These are phyloP conservation scores for Gerosis bhagava DNA, from an alignment of 2,888 invertebrate species.

Conservation along the genomic window DNA sequence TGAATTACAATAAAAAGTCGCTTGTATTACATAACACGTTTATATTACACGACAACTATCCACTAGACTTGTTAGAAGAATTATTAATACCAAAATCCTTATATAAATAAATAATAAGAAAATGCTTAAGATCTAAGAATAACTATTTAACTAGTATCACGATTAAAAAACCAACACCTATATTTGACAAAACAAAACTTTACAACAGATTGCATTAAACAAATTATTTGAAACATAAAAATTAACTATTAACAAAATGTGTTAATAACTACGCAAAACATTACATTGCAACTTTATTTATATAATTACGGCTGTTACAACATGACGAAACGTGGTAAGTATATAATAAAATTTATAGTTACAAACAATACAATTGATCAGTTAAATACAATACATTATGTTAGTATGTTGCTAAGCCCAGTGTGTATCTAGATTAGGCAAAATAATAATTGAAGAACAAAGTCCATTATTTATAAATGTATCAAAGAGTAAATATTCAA, in stretches of 20 bases:
- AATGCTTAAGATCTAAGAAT: conserved; percentile 40
- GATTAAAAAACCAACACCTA: conserved; percentile 60
- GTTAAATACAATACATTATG: no score
- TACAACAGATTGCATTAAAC: conserved; percentile 58
- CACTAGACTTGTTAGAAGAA: conserved; percentile 49
- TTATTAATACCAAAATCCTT: conserved; percentile 50
- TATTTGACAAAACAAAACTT: conserved; percentile 45
- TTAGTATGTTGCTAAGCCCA: no score
- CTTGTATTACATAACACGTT: conserved; percentile 69
- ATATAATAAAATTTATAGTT: no score
- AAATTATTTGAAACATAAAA: no score
- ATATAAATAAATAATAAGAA: conserved; percentile 51
- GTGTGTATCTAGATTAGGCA: no score
- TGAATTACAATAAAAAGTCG: conserved; percentile 63
- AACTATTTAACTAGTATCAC: conserved; percentile 70
- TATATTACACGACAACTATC: conserved; percentile 57
- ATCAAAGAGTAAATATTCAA: no score
- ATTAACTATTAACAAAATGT: no score
- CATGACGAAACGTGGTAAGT: conserved; percentile 23
- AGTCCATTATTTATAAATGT: no score
- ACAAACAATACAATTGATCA: no score
- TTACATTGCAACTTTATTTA: conserved; percentile 33
- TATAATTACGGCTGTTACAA: conserved; percentile 11
- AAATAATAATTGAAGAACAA: no score
- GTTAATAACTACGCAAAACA: no score